A percentile compares a stretch with the other conserved stretches of the same genome.
phyloP scores from a whole-genome alignment of 1,140 invertebrate genomes.

The Caerostris extrusa region DNA sequence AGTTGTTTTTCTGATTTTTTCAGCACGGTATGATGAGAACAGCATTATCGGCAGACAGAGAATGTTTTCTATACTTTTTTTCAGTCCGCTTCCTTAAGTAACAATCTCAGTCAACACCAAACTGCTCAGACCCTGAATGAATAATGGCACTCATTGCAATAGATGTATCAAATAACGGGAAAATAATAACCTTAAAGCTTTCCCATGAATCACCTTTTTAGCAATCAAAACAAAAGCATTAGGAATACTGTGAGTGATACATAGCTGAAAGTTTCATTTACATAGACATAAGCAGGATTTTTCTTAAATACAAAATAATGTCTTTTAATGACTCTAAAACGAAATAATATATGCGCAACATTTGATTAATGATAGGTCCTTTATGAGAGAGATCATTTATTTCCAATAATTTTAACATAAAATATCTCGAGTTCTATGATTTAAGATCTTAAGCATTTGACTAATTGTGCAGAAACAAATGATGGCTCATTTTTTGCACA shows the following conservation, averaged over 20 bases:
- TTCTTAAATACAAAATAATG: constrained; percentile 8
- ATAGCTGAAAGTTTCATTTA: background rate
- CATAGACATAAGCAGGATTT: background rate
- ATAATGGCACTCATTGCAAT: background rate
- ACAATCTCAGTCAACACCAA: too few relatives aligned
- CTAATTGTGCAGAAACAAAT: background rate
- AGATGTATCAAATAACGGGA: background rate
- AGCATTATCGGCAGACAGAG: too few relatives aligned
- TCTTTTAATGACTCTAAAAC: background rate
- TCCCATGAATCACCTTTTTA: background rate
- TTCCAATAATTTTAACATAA: background rate
- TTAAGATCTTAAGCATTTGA: background rate
- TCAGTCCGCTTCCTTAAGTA: too few relatives aligned
- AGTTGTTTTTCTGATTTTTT: too few relatives aligned
- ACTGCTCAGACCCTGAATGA: background rate
- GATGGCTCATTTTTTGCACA: background rate
- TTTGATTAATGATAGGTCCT: background rate
- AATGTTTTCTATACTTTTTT: too few relatives aligned
- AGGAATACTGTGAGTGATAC: background rate
- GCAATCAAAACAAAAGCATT: background rate
- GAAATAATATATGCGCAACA: background rate
- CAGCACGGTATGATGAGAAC: too few relatives aligned
- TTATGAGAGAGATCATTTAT: constrained; percentile 13
- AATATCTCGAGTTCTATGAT: background rate
- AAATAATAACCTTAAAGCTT: background rate